Base-by-base conservation (phyloP, 1,140 invertebrate species). In the Plutomurus gul region DNA sequence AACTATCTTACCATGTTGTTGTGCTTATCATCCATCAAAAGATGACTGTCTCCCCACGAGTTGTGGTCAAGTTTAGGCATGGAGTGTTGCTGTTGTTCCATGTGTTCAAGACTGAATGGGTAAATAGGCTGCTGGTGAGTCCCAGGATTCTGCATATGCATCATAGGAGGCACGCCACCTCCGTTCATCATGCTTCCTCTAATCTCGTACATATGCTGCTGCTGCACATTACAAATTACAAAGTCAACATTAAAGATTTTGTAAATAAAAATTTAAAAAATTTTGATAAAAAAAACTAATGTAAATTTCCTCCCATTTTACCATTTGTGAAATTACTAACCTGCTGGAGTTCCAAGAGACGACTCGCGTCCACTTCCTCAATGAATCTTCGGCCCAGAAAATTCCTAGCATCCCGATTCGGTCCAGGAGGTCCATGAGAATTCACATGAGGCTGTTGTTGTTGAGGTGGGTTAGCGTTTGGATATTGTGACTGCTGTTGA, bases 261-360 rank as follows among this genome's bases (percentile, higher is more conserved):
- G 4, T 71, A 76, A 33, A 33, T 37, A 20, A 56, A 77, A 56
- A 71, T 47, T 76, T 16, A 25, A 30, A 22, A 47, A 18, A 33
- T 33, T 37, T 33, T n/a, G n/a, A 51, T 30, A 72, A 20, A 4
- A 16, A 10, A 30, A 60, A 33, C 10, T n/a, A 30, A 30, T 60
- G 5, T 36, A 25, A 70, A n/a, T 8, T 40, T 10, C 43, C 8
- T 72, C 27, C 7, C 20, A 37, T 51, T 36, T 18, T 36, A 56
- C 4, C 18, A 6, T 56, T 37, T 60, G 1, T 27, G 51, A 25
- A 40, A 39, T 60, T 13, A 11, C 51, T 4, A 56, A 84, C 83
- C 79, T 84, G 82, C 25, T 83, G 82, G 6, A 82, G 6, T 36
- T 82, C 83, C 10, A 81, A 39, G 22, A 82, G 36, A 51, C 81